These are phyloP conservation scores for Anisognathus igniventris DNA, from an alignment of 2,797 vertebrate species.

Conservation along the genomic window DNA sequence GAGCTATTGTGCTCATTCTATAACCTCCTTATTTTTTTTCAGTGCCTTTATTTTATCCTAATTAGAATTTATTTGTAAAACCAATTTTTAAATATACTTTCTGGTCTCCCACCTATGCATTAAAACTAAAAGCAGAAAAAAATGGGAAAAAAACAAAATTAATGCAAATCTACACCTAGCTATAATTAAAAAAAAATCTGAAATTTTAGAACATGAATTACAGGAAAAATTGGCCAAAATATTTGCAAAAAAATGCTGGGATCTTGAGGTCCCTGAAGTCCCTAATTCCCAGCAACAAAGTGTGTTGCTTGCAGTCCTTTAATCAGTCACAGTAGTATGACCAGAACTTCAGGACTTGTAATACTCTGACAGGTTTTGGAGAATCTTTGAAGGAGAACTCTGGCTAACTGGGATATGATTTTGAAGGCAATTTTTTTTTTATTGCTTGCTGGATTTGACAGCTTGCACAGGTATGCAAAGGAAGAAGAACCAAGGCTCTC, in stretches of 20 bases:
- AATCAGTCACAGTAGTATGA: background rate
- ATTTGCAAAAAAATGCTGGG: background rate
- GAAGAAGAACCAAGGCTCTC: background rate
- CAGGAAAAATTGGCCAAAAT: background rate
- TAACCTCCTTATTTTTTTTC: background rate
- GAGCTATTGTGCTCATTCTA: background rate
- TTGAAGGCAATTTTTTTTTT: background rate
- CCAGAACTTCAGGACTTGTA: background rate
- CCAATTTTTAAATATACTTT: background rate
- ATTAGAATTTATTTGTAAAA: background rate
- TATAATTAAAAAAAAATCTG: background rate
- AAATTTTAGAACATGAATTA: background rate
- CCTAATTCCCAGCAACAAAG: background rate
- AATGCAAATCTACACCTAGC: background rate
- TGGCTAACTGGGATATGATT: background rate
- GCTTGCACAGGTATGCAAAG: background rate
- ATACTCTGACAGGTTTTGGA: background rate
- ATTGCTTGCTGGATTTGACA: background rate
- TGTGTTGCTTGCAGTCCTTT: background rate
- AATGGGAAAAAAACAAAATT: rapidly evolving
- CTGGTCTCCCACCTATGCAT: background rate
- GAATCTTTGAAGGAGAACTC: background rate
- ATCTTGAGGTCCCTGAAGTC: background rate
- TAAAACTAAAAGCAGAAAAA: background rate
- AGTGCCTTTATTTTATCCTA: background rate